These are phyloP conservation scores for Tenthredo distinguenda DNA, from an alignment of 2,888 invertebrate species.

Conservation along the genomic window DNA sequence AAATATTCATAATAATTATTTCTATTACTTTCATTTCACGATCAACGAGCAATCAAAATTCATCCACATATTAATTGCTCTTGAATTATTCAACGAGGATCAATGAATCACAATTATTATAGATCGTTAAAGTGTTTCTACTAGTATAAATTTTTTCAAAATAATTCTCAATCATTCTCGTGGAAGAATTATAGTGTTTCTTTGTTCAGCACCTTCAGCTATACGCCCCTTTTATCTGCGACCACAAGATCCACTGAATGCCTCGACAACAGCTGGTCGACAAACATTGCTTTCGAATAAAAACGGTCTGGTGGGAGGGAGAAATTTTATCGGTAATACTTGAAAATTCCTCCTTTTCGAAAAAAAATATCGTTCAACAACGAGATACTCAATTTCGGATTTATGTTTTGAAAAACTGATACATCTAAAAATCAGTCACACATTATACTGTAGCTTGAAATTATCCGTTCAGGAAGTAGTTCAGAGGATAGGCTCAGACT, in stretches of 20 bases:
- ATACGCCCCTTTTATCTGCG: constrained; percentile 34
- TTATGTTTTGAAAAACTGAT: not conserved
- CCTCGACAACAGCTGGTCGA: not conserved
- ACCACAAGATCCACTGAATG: constrained; percentile 19
- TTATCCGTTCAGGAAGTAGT: constrained; percentile 22
- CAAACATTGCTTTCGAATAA: constrained; percentile 25
- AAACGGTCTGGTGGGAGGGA: constrained; percentile 33
- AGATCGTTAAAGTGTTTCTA: not conserved
- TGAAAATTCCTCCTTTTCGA: not conserved
- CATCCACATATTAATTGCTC: not conserved
- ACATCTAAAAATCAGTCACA: not conserved
- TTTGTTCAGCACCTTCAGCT: constrained; percentile 33
- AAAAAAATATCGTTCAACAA: not conserved
- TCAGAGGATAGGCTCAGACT: constrained; percentile 38
- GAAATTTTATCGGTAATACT: constrained; percentile 24
- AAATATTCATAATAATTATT: not conserved
- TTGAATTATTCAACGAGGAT: not conserved
- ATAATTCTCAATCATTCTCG: not conserved
- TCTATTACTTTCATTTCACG: not conserved
- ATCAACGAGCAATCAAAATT: not conserved
- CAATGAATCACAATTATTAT: not conserved
- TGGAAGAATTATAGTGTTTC: not conserved
- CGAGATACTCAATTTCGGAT: too few species aligned
- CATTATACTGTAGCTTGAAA: not conserved
- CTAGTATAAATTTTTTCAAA: not conserved